Conservation (phyloP, 2,888 invertebrate genomes). For the Trissolcus japonicus region DNA sequence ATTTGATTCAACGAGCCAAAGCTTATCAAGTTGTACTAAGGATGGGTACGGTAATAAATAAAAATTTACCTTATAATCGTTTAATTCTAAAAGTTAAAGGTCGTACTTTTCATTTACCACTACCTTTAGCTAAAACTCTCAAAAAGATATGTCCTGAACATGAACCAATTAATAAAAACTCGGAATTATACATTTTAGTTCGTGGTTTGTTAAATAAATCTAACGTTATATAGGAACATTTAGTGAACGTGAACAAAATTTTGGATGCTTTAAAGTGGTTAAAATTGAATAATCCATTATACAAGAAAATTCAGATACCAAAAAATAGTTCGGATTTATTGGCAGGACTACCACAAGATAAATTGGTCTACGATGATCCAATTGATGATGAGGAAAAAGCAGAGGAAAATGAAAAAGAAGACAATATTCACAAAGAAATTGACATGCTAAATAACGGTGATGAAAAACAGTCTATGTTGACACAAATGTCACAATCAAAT, state of each 20-base stretch:
- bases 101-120: not conserved
- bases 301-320: not conserved
- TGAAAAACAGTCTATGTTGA: not conserved
- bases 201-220: not conserved
- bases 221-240: not conserved
- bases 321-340: not conserved
- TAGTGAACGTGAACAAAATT: not conserved
- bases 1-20: too few species aligned
- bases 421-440: not conserved
- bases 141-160: not conserved
- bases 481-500: conserved; percentile 14
- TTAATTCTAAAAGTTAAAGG: not conserved
- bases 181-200: not conserved
- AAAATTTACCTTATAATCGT: not conserved
- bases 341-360: not conserved
- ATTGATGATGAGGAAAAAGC: not conserved
- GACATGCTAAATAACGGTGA: not conserved
- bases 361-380: not conserved
- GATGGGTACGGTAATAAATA: too few species aligned
- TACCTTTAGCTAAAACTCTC: not conserved
- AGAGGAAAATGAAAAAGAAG: not conserved
- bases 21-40: too few species aligned
- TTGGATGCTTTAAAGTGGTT: not conserved
- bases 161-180: not conserved
- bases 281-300: conserved; percentile 2